Conservation (phyloP, 1,140 invertebrate species). For the Bombus turneri region DNA sequence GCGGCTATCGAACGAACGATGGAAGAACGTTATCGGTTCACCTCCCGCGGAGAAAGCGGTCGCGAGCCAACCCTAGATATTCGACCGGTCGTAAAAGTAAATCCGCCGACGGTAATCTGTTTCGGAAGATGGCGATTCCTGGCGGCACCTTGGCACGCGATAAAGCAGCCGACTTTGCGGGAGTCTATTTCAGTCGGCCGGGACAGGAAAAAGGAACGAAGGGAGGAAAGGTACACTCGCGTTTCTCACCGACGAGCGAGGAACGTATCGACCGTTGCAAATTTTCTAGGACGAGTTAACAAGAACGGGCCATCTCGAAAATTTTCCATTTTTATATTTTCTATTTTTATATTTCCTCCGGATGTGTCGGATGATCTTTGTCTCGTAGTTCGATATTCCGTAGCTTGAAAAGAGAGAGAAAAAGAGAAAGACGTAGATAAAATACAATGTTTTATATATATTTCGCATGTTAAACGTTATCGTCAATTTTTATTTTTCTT, state of each 20-base stretch:
- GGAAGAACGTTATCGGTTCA: not conserved
- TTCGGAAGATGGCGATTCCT: conserved; percentile 55
- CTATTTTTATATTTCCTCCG: not conserved
- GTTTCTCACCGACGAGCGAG: not conserved
- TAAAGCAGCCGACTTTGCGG: not conserved
- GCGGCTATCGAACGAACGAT: not conserved
- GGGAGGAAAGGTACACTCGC: not conserved
- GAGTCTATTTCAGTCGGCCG: conserved; percentile 26
- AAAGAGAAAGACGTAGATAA: no score
- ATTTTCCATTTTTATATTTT: not conserved
- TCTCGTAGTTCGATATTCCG: no score
- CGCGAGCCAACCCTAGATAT: conserved; percentile 8
- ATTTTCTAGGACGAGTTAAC: no score
- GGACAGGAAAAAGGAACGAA: not conserved
- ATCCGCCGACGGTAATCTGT: conserved; percentile 68
- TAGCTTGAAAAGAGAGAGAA: not conserved
- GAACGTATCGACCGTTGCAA: not conserved
- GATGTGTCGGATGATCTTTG: no score
- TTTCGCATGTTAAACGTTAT: no score
- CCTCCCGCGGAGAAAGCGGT: not conserved
- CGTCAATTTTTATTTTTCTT: no score
- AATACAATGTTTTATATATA: no score
- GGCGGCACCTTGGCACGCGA: conserved; percentile 16
- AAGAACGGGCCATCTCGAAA: no score
- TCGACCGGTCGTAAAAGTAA: conserved; percentile 68